Evolutionary conservation across 2,797 vertebrate genomes (phyloP), one percentile per base, ranked within the genome.

Genomic region (Varecia variegata): DNA sequence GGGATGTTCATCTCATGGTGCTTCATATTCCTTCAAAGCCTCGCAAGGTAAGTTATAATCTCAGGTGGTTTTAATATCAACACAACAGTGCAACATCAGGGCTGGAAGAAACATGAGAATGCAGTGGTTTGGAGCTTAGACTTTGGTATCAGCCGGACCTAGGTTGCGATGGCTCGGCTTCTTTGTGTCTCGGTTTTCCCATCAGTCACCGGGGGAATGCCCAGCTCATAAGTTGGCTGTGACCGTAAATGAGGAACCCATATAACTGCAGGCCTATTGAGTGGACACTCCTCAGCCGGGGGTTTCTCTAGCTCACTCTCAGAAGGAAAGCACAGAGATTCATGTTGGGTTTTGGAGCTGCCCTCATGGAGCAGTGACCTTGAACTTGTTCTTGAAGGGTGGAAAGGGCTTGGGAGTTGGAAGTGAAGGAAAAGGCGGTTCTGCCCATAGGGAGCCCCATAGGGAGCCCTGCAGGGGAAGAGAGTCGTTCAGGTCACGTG

Each of bases 181-280:
- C 56, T 93, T 54, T 43, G 18, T 76, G 71, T 58, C 77, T 94
- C 27, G 58, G 27, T 20, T 88, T 94, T 90, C 50, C 35, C 21
- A 50, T 35, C 35, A 79, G 62, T 45, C 17, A 86, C 38, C 4
- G 15, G 43, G 35, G 70, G 17, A 84, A 71, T 60, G 27, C 3
- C 23, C 32, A 38, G 7, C 21, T 94, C 54, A 35, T 17, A 56
- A 32, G 7, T 85, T 70, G 40, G 25, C 47, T 83, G 71, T 45
- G 50, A 83, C 67, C n/a, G 13, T 80, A 45, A 38, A 45, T 20
- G 13, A 91, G 52, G 77, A 67, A 88, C 17, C 35, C 27, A 40
- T n/a, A n/a, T 35, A 56, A 73, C 43, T n/a, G 3, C 23, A 76
- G 17, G 58, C 9, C 80, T 70, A 2, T 2, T 21, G 43, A 12